Percentiles rank a stretch among this genome's conserved stretches.
phyloP scores from a whole-genome alignment of 2,888 invertebrate species.

The Campaea margaritaria region DNA sequence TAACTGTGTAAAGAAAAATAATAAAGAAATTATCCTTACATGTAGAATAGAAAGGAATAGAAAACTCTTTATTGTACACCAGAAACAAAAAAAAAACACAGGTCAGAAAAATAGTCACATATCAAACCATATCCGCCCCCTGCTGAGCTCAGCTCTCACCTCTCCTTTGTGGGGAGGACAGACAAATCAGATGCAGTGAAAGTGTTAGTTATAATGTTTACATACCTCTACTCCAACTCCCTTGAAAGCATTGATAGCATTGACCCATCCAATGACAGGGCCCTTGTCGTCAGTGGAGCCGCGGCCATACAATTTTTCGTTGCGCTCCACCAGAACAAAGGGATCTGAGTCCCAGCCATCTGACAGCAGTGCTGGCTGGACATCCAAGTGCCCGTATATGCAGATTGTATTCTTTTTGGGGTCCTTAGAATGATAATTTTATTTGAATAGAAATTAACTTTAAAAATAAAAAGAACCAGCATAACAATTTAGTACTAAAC shows the following conservation, averaged over 20 bases:
- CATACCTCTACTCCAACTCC: conserved; percentile 86
- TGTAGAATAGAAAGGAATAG: too few species aligned
- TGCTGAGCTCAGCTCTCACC: too few species aligned
- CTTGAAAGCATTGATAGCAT: conserved; percentile 95
- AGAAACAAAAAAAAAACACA: too few species aligned
- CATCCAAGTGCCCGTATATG: conserved; percentile 99
- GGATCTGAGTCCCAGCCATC: conserved; percentile 99
- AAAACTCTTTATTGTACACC: too few species aligned
- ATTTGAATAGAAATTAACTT: too few species aligned
- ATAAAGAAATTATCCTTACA: too few species aligned
- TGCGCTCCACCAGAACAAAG: conserved; percentile 93
- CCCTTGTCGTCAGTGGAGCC: conserved; percentile 98
- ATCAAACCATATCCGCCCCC: too few species aligned
- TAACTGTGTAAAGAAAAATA: too few species aligned
- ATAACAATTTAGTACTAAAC: conserved; percentile 38
- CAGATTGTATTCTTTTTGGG: conserved; percentile 95
- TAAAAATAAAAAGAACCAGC: neutral
- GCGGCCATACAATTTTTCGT: conserved; percentile 96
- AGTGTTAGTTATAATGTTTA: too few species aligned
- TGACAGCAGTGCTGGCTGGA: conserved; percentile 96
- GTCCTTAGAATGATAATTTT: conserved; percentile 78
- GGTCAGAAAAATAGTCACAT: too few species aligned
- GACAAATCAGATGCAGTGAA: too few species aligned
- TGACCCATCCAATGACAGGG: conserved; percentile 97
- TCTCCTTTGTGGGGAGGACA: too few species aligned